A percentile compares a stretch with the other conserved stretches of the same genome.
Evolutionary conservation across 2,113 vertebrate genomes (phyloP).

Genomic region (Catharus minimus): DNA sequence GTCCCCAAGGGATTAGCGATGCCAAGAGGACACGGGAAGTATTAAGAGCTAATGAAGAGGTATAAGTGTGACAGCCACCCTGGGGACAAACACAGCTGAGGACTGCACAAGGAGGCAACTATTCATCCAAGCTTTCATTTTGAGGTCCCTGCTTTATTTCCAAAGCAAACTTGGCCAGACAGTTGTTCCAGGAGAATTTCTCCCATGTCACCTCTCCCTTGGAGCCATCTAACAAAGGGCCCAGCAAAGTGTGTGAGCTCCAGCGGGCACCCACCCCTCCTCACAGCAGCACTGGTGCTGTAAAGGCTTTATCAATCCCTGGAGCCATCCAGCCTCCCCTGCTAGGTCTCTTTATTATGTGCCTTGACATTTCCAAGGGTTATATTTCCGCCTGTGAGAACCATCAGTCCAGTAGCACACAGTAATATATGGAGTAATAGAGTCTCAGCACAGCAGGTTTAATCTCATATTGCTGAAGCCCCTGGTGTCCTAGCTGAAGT

Average conservation of each 20-base stretch:
- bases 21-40: background rate
- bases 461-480: constrained; percentile 70
- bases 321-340: constrained; percentile 61
- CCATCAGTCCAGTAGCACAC: constrained; percentile 63
- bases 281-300: background rate
- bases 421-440: constrained; percentile 72
- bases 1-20: background rate
- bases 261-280: constrained; percentile 1
- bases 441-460: constrained; percentile 67
- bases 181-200: background rate
- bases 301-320: constrained; percentile 57
- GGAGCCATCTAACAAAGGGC: background rate
- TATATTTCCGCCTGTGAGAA: constrained; percentile 69
- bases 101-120: background rate
- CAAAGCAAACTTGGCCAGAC: background rate
- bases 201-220: constrained; percentile 23
- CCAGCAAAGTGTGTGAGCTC: background rate
- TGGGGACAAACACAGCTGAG: background rate
- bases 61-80: background rate
- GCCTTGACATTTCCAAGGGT: constrained; percentile 68
- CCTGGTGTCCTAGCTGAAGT: constrained; percentile 59
- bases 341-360: constrained; percentile 71
- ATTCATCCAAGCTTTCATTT: background rate
- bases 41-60: constrained; percentile 23
- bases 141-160: background rate